phyloP scores from a whole-genome alignment of 92 coral and sea anemone species.

The Porites rus region DNA sequence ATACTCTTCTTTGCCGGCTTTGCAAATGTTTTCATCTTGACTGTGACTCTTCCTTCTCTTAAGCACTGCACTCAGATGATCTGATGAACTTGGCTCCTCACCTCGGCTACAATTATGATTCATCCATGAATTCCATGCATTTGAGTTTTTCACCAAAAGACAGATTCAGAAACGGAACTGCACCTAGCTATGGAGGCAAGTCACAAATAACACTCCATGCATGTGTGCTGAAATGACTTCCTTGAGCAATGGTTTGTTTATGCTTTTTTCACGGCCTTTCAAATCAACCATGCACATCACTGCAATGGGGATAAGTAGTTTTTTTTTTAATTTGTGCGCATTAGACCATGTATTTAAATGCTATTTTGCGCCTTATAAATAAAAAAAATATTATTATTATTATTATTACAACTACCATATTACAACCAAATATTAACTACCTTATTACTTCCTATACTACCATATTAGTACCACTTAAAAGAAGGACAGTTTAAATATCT shows the following conservation, averaged over 20 bases:
- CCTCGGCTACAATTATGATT: neutral
- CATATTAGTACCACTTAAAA: too few species aligned
- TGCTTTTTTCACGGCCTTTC: too few species aligned
- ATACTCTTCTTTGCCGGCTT: neutral
- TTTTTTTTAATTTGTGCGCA: too few species aligned
- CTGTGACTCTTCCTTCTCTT: constrained; percentile 15
- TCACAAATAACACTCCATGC: neutral
- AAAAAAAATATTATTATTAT: too few species aligned
- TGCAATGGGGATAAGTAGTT: neutral
- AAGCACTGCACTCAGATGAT: constrained; percentile 31
- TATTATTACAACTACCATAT: neutral
- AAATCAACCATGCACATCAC: neutral
- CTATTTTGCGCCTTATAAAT: too few species aligned
- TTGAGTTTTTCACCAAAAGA: constrained; percentile 35
- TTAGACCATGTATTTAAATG: too few species aligned
- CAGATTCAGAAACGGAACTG: constrained; percentile 3
- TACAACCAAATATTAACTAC: neutral
- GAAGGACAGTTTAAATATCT: too few species aligned
- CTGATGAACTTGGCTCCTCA: neutral
- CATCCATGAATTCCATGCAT: neutral
- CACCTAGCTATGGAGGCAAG: constrained; percentile 28
- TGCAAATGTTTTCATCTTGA: neutral
- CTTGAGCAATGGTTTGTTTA: too few species aligned
- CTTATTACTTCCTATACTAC: too few species aligned
- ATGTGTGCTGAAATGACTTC: neutral